Conservation (phyloP, 2,888 invertebrate genomes). For the Camponotus fellah region DNA sequence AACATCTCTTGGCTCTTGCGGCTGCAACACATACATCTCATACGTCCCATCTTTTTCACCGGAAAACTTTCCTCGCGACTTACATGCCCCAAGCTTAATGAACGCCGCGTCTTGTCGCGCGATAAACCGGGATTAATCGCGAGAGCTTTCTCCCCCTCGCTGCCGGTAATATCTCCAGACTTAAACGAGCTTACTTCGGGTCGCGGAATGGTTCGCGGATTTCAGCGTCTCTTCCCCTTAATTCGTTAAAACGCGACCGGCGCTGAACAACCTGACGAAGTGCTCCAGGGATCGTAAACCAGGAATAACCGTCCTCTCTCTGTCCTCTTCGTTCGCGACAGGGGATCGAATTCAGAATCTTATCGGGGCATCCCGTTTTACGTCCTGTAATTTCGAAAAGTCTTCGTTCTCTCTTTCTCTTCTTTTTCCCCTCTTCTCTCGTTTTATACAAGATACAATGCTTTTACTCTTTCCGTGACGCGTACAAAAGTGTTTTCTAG, state of each 20-base stretch:
- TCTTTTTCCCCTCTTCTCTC: background rate
- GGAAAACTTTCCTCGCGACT: conserved; percentile 22
- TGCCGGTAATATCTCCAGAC: conserved; percentile 52
- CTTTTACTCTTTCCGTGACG: background rate
- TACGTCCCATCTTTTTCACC: background rate
- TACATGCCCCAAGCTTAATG: conserved; percentile 3
- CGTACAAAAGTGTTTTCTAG: background rate
- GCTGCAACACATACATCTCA: background rate
- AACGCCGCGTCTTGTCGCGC: conserved; percentile 49
- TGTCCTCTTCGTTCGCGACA: background rate
- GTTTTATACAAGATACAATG: background rate
- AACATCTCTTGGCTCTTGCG: background rate
- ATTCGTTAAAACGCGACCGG: conserved; percentile 58
- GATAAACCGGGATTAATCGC: conserved; percentile 65
- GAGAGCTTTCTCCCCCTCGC: background rate
- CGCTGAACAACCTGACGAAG: conserved; percentile 31
- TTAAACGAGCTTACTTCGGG: conserved; percentile 38
- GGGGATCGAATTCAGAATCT: conserved; percentile 20
- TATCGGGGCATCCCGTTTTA: background rate
- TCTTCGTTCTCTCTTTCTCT: background rate
- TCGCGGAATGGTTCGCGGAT: conserved; percentile 46
- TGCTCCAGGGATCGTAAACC: conserved; percentile 50
- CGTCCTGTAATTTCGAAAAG: conserved; percentile 14
- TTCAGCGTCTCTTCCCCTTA: conserved; percentile 50
- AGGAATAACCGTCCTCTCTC: conserved; percentile 27